A percentile compares a stretch with the other conserved stretches of the same genome.
phyloP scores from a whole-genome alignment of 2,113 vertebrate species.

The Narcine bancroftii region DNA sequence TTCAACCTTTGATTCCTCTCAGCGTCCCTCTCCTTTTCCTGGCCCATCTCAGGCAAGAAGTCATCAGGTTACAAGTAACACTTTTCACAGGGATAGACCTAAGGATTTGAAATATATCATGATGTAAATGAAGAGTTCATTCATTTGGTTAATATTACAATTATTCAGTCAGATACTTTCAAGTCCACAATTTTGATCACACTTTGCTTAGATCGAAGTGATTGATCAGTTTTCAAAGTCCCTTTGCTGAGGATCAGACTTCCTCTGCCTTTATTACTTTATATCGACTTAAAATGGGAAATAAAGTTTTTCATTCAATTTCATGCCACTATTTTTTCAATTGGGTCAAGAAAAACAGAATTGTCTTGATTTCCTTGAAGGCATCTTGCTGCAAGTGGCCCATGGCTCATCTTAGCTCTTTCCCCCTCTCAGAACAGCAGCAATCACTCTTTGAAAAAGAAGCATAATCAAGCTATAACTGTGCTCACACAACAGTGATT shows the following conservation, averaged over 20 bases:
- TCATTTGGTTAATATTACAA: background rate
- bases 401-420: background rate
- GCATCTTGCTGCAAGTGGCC: background rate
- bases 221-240: background rate
- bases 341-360: background rate
- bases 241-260: background rate
- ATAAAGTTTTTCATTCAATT: background rate
- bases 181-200: background rate
- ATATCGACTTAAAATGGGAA: background rate
- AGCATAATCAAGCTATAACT: background rate
- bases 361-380: background rate
- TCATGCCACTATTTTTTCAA: slow-evolving; percentile 2
- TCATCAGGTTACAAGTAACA: slow-evolving; percentile 3
- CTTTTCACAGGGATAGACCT: slow-evolving; percentile 35
- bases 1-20: slow-evolving; percentile 2
- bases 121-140: background rate
- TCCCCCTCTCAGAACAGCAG: background rate
- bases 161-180: background rate
- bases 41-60: slow-evolving; percentile 30
- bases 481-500: background rate
- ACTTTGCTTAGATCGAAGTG: background rate
- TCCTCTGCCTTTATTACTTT: background rate
- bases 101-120: background rate
- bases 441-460: background rate
- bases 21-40: slow-evolving; percentile 24